A percentile compares a stretch with the other conserved stretches of the same genome.
Evolutionary conservation across 37 sponge, comb jelly and placozoan genomes (phyloP).

Genomic region (Theonella swinhoei): DNA sequence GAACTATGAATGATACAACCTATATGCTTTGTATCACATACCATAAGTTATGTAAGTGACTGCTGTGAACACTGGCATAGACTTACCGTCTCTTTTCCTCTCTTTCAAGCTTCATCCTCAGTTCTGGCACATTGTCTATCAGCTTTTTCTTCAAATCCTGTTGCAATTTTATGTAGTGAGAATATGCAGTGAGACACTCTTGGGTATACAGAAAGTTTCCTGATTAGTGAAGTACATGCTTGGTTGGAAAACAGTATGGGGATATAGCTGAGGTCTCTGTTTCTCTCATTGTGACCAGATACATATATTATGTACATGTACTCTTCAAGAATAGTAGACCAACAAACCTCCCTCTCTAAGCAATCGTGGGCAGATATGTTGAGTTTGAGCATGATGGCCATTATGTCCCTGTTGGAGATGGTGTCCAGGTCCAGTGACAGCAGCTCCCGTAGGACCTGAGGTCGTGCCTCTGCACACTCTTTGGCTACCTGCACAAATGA

Average conservation of each 20-base stretch:
- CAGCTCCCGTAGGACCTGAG: conserved; percentile 52
- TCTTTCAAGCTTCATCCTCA: conserved; percentile 2
- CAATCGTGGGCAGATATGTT: conserved; percentile 55
- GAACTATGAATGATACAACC: too few species aligned
- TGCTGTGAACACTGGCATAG: neutral
- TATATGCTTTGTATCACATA: too few species aligned
- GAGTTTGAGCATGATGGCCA: conserved; percentile 64
- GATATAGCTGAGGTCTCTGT: too few species aligned
- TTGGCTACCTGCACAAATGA: conserved; percentile 10
- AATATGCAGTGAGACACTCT: too few species aligned
- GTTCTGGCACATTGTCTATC: conserved; percentile 56
- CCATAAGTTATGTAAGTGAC: too few species aligned
- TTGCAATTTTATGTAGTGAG: too few species aligned
- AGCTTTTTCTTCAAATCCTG: conserved; percentile 60
- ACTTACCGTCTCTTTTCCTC: neutral
- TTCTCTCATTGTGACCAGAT: too few species aligned
- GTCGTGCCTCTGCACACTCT: conserved; percentile 24
- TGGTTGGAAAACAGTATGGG: too few species aligned
- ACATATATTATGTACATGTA: too few species aligned
- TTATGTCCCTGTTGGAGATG: conserved; percentile 46
- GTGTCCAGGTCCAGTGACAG: conserved; percentile 62
- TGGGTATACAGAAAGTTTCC: too few species aligned
- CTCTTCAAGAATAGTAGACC: too few species aligned
- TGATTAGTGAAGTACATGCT: too few species aligned
- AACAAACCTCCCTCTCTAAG: conserved; percentile 15